phyloP scores from a whole-genome alignment of 2,797 vertebrate species.

The Danio choprae region DNA sequence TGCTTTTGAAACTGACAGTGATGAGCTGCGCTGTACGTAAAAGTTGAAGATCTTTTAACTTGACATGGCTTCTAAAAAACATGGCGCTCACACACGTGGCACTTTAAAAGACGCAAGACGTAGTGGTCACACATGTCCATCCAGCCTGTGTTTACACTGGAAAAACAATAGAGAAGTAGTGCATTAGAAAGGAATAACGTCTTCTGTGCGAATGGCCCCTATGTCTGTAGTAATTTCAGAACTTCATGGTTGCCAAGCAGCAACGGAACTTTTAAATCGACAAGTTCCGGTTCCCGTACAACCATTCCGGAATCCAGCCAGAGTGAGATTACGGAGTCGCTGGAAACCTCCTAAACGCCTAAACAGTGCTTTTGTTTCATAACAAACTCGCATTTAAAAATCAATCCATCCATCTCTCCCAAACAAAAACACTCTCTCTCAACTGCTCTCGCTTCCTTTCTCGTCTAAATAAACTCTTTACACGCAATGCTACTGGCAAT shows the following conservation, averaged over 20 bases:
- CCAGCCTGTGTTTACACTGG: too few species aligned
- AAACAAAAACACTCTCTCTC: slow-evolving; percentile 14
- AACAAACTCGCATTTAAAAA: background rate
- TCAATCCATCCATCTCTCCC: slow-evolving; percentile 9
- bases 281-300: background rate
- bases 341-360: background rate
- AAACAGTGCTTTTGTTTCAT: slow-evolving; percentile 18
- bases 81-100: too few species aligned
- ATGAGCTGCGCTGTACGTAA: too few species aligned
- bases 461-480: slow-evolving; percentile 68
- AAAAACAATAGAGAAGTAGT: too few species aligned
- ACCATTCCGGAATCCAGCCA: background rate
- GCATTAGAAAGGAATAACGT: too few species aligned
- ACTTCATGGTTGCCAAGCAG: background rate
- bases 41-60: too few species aligned
- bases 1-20: too few species aligned
- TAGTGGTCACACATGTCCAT: too few species aligned
- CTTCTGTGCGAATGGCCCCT: background rate
- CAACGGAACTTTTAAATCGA: background rate
- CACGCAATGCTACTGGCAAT: slow-evolving; percentile 63
- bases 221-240: background rate
- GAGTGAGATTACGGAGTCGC: slow-evolving; percentile 11
- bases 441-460: slow-evolving; percentile 25
- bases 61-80: too few species aligned
- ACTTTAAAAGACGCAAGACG: too few species aligned